Percentiles rank a stretch among this genome's conserved stretches.
phyloP scores from a whole-genome alignment of 2,113 vertebrate genomes.

The Opisthocomus hoazin region DNA sequence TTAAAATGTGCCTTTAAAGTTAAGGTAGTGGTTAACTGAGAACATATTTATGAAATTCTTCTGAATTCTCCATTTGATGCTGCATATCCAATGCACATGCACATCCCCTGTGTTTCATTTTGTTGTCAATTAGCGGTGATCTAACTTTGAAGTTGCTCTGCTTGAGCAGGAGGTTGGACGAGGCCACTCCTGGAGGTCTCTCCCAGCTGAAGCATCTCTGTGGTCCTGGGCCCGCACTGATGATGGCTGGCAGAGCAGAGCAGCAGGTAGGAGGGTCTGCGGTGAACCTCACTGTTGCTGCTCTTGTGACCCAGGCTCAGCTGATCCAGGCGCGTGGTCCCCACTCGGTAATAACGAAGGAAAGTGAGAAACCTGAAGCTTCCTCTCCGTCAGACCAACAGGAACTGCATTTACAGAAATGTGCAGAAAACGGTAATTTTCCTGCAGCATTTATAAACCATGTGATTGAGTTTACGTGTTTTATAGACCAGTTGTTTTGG shows the following conservation, averaged over 20 bases:
- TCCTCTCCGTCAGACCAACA: not conserved
- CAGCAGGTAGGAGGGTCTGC: not conserved
- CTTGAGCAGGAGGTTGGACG: not conserved
- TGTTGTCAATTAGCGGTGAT: not conserved
- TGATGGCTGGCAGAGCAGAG: not conserved
- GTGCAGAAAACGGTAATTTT: not conserved
- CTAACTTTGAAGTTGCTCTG: not conserved
- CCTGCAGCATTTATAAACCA: not conserved
- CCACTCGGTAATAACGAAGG: not conserved
- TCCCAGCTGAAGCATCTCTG: not conserved
- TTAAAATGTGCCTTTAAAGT: not conserved
- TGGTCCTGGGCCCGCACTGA: not conserved
- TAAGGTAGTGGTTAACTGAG: not conserved
- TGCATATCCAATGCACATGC: not conserved
- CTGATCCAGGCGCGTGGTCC: not conserved
- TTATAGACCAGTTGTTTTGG: not conserved
- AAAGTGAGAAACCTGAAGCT: conserved; percentile 37
- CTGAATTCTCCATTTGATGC: not conserved
- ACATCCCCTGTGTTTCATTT: not conserved
- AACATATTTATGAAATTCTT: not conserved
- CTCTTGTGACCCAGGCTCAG: not conserved
- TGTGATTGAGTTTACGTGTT: not conserved
- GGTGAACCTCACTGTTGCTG: not conserved
- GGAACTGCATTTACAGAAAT: not conserved
- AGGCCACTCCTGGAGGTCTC: not conserved